Conservation (phyloP, 2,888 invertebrate species). For the Therioaphis trifolii region DNA sequence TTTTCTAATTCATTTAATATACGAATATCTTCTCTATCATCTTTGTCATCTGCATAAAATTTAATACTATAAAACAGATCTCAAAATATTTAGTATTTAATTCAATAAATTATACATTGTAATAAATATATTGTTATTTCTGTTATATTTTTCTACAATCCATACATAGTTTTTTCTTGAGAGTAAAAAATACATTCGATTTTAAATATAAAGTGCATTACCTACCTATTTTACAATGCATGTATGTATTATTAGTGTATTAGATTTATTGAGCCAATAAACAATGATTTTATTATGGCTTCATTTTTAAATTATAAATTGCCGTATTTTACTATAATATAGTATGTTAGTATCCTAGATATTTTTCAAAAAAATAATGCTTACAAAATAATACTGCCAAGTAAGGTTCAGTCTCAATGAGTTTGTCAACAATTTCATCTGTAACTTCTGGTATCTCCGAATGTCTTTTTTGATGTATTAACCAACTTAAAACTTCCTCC, state of each 20-base stretch:
- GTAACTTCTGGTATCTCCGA: slow-evolving; percentile 92
- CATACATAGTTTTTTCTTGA: not conserved
- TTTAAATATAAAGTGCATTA: not conserved
- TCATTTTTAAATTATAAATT: not conserved
- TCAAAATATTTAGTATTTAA: not conserved
- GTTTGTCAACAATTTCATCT: slow-evolving; percentile 92
- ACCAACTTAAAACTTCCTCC: slow-evolving; percentile 89
- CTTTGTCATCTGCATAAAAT: slow-evolving; percentile 79
- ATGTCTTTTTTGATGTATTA: slow-evolving; percentile 89
- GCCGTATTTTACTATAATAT: not conserved
- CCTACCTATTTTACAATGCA: too few species aligned
- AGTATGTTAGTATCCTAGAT: not conserved
- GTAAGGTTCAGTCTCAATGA: slow-evolving; percentile 82
- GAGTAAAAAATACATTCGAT: not conserved
- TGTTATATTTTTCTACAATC: not conserved
- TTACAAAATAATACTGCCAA: slow-evolving; percentile 92
- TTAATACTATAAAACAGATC: not conserved
- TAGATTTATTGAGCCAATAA: not conserved
- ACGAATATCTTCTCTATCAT: slow-evolving; percentile 88
- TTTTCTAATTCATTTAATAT: slow-evolving; percentile 90
- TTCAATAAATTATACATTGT: not conserved
- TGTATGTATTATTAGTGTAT: not conserved
- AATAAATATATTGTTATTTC: not conserved
- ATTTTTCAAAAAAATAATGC: slow-evolving; percentile 68
- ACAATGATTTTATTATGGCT: not conserved